Evolutionary conservation across 2,113 vertebrate species (phyloP).

Genomic region (Pseudois nayaur): DNA sequence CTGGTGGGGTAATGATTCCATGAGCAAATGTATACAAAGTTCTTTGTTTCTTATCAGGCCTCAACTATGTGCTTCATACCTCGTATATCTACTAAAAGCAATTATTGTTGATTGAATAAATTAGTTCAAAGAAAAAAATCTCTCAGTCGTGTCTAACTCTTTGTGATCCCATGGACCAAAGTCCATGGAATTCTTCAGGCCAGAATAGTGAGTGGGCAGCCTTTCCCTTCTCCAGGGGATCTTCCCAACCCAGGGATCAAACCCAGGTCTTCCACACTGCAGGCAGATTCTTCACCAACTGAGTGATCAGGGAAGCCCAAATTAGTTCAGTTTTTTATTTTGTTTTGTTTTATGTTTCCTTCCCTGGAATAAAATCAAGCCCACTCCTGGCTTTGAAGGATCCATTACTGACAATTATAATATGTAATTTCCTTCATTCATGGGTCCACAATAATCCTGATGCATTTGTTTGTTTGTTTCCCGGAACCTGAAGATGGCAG

Average conservation of each 20-base stretch:
- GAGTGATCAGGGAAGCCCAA: not conserved
- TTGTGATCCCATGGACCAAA: not conserved
- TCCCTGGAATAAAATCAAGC: not conserved
- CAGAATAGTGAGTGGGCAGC: not conserved
- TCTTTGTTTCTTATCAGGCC: not conserved
- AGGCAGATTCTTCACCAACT: not conserved
- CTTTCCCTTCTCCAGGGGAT: not conserved
- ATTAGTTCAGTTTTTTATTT: not conserved
- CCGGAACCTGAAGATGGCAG: not conserved
- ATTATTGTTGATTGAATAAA: not conserved
- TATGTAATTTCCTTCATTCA: not conserved
- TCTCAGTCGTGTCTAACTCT: not conserved
- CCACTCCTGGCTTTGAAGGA: not conserved
- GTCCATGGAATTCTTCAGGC: not conserved
- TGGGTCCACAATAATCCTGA: not conserved
- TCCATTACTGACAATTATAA: not conserved
- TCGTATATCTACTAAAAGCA: not conserved
- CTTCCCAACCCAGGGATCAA: not conserved
- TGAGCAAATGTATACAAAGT: not conserved
- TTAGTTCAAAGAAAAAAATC: not conserved
- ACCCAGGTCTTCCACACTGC: not conserved
- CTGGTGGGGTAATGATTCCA: not conserved
- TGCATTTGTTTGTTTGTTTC: not conserved
- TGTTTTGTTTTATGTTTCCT: not conserved
- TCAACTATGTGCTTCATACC: not conserved